Base-by-base conservation (phyloP, 1,140 invertebrate species). In the Bombus difficillimus region DNA sequence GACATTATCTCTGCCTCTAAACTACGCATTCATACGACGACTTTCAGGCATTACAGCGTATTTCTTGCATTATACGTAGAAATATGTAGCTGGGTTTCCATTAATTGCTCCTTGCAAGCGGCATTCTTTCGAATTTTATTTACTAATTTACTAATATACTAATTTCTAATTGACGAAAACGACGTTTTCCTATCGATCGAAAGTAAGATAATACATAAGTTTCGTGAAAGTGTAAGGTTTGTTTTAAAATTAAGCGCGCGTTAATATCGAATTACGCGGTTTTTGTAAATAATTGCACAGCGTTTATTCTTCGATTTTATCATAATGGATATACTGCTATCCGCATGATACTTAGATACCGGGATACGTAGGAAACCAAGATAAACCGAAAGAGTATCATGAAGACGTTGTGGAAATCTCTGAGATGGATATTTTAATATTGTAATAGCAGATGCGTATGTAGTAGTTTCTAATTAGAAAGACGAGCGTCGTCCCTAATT, bases 1-100 rank as follows among this genome's bases (percentile, higher is more conserved):
- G 59, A 64, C 57, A 78, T 78, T 62, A 66, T 78, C 75, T 78
- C 57, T 32, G 37, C 13, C 37, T n/a, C 75, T 78, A 64, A 78
- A 78, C 75, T 78, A 78, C 41, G 62, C 37, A 62, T 39, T 59
- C 57, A 3, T 64, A 34, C 15, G 15, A 22, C 37, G 18, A 64
- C 39, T 62, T 37, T 39, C 28, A 9, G 37, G 12, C 15, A 3
- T 77, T 77, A 41, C 37, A 32, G 28, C 28, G 75, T 39, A 32
- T 78, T 78, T 78, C 75, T 78, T 32, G 37, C 57, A 41, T 78
- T 76, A 59, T 59, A 76, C 75, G 25, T 64, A 28, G 18, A 12
- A n/a, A 66, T 66, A 34, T 62, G 59, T 15, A 62, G 28, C 37
- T 25, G 4, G 28, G 2, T 18, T 12, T 32, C 15, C 15, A 41